Evolutionary conservation across 2,113 vertebrate genomes (phyloP).

Genomic region (Cynocephalus volans): DNA sequence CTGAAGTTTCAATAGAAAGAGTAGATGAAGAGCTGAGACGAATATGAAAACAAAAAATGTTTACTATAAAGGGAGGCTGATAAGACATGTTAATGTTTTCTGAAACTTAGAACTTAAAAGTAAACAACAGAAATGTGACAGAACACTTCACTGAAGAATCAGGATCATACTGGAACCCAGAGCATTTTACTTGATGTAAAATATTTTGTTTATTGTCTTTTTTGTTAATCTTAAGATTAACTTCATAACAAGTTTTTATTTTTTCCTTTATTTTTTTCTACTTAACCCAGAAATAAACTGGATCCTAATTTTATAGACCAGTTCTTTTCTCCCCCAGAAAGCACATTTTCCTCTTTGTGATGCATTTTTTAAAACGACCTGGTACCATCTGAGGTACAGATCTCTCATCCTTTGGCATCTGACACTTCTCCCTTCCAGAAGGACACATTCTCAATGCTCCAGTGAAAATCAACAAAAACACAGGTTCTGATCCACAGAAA

Average conservation of each 20-base stretch:
- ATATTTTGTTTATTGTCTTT: background rate
- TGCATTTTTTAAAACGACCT: background rate
- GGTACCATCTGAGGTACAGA: background rate
- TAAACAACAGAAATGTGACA: background rate
- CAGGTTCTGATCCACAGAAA: background rate
- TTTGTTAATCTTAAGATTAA: background rate
- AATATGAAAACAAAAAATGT: background rate
- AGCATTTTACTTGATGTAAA: background rate
- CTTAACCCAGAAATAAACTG: constrained; percentile 6
- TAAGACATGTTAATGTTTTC: background rate
- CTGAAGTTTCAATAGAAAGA: background rate
- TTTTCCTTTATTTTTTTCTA: constrained; percentile 22
- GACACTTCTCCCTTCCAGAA: background rate
- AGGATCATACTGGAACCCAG: background rate
- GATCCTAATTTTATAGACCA: background rate
- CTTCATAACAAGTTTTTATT: background rate
- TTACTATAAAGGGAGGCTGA: background rate
- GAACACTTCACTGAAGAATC: background rate
- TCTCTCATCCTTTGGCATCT: background rate
- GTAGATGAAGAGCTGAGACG: background rate
- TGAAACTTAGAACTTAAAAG: background rate
- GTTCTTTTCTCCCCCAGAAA: background rate
- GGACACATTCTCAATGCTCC: background rate
- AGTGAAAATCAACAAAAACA: background rate
- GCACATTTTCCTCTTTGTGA: background rate